A percentile compares a stretch with the other conserved stretches of the same genome.
These are phyloP conservation scores for Eucera pruinosa DNA, from an alignment of 2,888 invertebrate species.

Conservation along the genomic window DNA sequence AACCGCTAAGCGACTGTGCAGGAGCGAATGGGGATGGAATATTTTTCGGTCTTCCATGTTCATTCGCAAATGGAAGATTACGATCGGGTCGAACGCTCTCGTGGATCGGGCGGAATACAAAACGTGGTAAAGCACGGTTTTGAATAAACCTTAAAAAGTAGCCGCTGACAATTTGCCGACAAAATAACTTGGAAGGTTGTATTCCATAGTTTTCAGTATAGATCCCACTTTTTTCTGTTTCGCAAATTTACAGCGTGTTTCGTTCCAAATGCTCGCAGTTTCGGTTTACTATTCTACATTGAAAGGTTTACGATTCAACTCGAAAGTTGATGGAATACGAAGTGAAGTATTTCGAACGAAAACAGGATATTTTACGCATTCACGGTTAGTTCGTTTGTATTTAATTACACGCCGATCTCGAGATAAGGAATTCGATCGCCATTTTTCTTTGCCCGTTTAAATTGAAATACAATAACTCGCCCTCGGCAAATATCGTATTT, in stretches of 20 bases:
- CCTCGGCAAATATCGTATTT: constrained; percentile 3
- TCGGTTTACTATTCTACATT: too few relatives aligned
- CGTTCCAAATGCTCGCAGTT: too few relatives aligned
- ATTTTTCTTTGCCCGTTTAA: not conserved
- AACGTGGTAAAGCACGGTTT: too few relatives aligned
- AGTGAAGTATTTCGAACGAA: not conserved
- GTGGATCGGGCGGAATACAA: not conserved
- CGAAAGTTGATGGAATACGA: not conserved
- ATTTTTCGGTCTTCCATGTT: constrained; percentile 3
- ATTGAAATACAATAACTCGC: constrained; percentile 3
- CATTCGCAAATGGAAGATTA: constrained; percentile 2
- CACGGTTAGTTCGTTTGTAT: not conserved
- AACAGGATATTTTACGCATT: not conserved
- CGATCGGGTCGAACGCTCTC: not conserved
- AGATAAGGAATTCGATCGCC: not conserved
- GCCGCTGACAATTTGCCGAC: too few relatives aligned
- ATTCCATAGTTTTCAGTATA: too few relatives aligned
- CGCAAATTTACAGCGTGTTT: too few relatives aligned
- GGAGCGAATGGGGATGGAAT: not conserved
- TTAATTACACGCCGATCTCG: not conserved
- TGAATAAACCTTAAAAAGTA: not conserved
- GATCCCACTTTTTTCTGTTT: too few relatives aligned
- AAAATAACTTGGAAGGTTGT: too few relatives aligned
- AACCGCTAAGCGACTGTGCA: not conserved
- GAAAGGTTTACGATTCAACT: not conserved